Conservation (phyloP, 2,113 vertebrate species). For the Solea solea region DNA sequence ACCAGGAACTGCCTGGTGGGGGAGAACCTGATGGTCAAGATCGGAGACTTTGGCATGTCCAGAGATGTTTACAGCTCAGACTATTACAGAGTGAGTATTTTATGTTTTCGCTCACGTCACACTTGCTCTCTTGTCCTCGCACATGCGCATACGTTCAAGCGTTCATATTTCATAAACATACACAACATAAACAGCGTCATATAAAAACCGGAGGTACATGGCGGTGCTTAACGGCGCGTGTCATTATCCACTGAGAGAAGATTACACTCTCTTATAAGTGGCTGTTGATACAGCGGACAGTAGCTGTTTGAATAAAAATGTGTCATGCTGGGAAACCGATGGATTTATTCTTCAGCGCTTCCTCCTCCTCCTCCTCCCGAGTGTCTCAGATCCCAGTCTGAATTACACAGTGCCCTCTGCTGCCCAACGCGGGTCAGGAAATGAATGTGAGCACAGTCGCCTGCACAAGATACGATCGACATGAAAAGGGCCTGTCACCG, state of each 20-base stretch:
- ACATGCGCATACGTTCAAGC: neutral
- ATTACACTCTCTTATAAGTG: neutral
- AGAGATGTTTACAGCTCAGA: slow-evolving; percentile 99
- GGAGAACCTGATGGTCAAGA: slow-evolving; percentile 97
- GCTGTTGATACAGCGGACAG: neutral
- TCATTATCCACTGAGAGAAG: neutral
- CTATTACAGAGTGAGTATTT: slow-evolving; percentile 92
- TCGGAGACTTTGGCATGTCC: slow-evolving; percentile 99
- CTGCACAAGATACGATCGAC: slow-evolving; percentile 26
- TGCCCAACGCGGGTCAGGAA: slow-evolving; percentile 24
- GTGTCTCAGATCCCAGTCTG: slow-evolving; percentile 20
- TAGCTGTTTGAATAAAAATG: neutral
- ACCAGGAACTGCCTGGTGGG: slow-evolving; percentile 98
- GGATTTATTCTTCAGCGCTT: neutral
- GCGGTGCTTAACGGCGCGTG: neutral
- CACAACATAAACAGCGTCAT: slow-evolving; percentile 4
- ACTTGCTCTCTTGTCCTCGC: neutral
- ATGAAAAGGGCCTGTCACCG: slow-evolving; percentile 24
- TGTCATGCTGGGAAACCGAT: slow-evolving; percentile 14
- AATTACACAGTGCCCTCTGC: slow-evolving; percentile 67
- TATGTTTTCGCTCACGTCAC: neutral
- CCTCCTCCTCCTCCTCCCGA: neutral
- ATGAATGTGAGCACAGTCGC: neutral
- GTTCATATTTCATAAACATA: slow-evolving; percentile 12
- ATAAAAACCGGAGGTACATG: slow-evolving; percentile 4